Conservation (phyloP, 2,797 vertebrate genomes). For the Rhabdophis nuchalis region DNA sequence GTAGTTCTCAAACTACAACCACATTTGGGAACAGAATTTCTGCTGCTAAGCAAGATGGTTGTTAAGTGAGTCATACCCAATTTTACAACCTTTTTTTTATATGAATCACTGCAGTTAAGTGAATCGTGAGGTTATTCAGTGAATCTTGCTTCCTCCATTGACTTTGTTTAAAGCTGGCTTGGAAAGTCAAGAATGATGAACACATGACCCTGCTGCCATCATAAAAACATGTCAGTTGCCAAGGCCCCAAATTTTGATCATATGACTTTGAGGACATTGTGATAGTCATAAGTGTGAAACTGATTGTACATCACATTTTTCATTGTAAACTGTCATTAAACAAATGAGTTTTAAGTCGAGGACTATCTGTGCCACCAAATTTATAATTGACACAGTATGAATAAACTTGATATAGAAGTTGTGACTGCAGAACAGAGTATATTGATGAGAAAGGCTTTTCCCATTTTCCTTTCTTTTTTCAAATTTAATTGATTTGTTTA, state of each 20-base stretch:
- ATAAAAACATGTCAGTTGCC: background rate
- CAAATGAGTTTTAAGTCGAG: background rate
- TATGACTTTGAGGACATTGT: background rate
- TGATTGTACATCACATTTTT: background rate
- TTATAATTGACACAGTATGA: background rate
- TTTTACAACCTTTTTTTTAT: background rate
- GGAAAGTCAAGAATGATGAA: background rate
- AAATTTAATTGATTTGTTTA: background rate
- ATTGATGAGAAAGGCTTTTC: slow-evolving; percentile 32
- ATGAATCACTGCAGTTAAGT: background rate
- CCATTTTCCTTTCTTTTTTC: background rate
- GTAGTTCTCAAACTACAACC: background rate
- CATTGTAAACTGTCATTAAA: background rate
- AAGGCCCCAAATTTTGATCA: background rate
- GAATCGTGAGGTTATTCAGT: background rate
- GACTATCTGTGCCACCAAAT: background rate
- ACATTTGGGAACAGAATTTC: background rate
- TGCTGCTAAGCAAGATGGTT: background rate
- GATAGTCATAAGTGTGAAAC: background rate
- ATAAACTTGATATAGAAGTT: slow-evolving; percentile 38
- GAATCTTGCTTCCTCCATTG: background rate
- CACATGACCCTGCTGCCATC: background rate
- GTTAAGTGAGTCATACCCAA: background rate
- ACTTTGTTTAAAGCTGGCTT: background rate
- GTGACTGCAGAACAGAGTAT: slow-evolving; percentile 36